These are phyloP conservation scores for Scomberomorus guttatus DNA, from an alignment of 2,797 vertebrate species.

Conservation along the genomic window DNA sequence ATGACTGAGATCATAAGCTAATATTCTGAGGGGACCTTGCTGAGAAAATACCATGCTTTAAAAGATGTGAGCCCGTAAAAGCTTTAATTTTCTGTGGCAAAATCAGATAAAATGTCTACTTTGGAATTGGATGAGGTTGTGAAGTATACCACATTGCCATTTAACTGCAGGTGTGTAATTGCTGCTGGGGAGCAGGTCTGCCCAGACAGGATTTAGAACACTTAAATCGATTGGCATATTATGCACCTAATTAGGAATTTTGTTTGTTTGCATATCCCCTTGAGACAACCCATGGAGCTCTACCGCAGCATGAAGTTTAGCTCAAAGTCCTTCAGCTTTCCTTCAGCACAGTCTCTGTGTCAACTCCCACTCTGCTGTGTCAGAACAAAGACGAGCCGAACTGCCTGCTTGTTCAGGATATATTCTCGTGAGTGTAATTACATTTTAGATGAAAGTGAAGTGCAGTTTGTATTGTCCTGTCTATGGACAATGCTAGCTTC, in stretches of 20 bases:
- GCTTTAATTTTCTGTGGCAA: conserved; percentile 30
- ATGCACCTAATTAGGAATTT: conserved; percentile 59
- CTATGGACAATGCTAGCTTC: neutral
- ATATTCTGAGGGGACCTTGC: conserved; percentile 7
- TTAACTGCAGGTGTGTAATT: conserved; percentile 54
- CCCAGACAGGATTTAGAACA: conserved; percentile 37
- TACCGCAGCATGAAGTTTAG: conserved; percentile 32
- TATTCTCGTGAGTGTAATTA: conserved; percentile 34
- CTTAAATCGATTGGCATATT: conserved; percentile 54
- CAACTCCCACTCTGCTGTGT: conserved; percentile 27
- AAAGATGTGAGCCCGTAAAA: conserved; percentile 12
- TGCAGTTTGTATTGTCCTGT: neutral
- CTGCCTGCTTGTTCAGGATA: conserved; percentile 34
- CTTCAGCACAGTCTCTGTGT: conserved; percentile 33
- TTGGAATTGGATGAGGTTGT: conserved; percentile 38
- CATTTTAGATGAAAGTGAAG: conserved; percentile 36
- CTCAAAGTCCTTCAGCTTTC: conserved; percentile 35
- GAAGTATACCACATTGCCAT: conserved; percentile 14
- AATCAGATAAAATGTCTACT: conserved; percentile 33
- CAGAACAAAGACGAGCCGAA: conserved; percentile 42
- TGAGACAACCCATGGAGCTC: conserved; percentile 36
- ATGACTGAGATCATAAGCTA: conserved; percentile 26
- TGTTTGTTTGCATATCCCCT: conserved; percentile 53
- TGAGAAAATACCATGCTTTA: conserved; percentile 29
- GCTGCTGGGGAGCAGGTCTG: conserved; percentile 12